Evolutionary conservation across 2,797 vertebrate species (phyloP).

Genomic region (Lacerta agilis): DNA sequence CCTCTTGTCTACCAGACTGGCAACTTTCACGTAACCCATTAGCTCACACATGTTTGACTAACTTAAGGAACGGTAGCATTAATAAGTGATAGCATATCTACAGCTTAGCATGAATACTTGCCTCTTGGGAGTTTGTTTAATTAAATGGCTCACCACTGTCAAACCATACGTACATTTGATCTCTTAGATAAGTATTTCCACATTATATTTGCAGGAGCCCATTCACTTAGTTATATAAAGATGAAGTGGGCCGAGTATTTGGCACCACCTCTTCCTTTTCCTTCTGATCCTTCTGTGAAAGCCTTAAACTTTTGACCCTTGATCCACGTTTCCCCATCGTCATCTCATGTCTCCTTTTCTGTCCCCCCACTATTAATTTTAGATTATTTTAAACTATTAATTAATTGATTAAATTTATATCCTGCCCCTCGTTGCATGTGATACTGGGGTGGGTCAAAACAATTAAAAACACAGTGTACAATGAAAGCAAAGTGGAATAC

Average conservation of each 20-base stretch:
- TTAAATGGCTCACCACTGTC: background rate
- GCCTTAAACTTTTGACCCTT: background rate
- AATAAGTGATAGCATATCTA: background rate
- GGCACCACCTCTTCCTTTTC: background rate
- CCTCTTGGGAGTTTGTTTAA: conserved; percentile 1
- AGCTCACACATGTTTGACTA: conserved; percentile 1
- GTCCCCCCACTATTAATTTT: background rate
- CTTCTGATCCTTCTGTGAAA: background rate
- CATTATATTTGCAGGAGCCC: conserved; percentile 2
- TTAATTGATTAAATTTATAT: too few species aligned
- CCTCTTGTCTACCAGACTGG: background rate
- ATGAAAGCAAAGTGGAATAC: too few species aligned
- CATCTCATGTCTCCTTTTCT: background rate
- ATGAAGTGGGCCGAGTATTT: background rate
- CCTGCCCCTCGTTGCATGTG: too few species aligned
- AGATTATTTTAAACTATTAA: background rate
- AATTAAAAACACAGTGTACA: too few species aligned
- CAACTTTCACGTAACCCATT: background rate
- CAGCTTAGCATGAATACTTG: background rate
- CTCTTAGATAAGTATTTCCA: background rate
- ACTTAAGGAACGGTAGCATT: background rate
- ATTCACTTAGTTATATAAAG: background rate
- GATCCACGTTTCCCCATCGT: background rate
- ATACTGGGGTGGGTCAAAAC: too few species aligned
- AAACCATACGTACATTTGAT: background rate